Evolutionary conservation across 1,140 invertebrate species (phyloP).

Genomic region (Hylaeus anthracinus): DNA sequence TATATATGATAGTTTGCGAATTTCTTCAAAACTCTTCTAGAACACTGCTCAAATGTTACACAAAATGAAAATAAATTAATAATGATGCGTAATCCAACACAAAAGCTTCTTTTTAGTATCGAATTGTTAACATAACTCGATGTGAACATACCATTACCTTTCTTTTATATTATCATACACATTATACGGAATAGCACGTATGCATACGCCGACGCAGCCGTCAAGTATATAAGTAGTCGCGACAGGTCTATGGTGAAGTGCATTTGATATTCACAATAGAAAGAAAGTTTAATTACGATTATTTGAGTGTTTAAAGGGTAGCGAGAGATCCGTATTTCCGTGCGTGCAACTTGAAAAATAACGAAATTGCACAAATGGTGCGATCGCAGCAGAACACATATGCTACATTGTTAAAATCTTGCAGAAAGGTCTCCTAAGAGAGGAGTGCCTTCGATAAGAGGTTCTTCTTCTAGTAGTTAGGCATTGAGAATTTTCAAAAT

Average conservation of each 20-base stretch:
- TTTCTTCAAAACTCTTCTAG: not conserved
- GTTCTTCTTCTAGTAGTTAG: conserved; percentile 44
- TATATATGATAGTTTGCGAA: conserved; percentile 4
- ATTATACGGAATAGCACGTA: conserved; percentile 23
- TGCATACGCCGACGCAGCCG: not conserved
- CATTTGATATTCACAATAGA: conserved; percentile 2
- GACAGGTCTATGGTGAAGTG: conserved; percentile 32
- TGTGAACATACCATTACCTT: conserved; percentile 14
- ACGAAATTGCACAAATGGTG: conserved; percentile 68
- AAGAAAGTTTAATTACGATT: not conserved
- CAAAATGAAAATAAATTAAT: conserved; percentile 18
- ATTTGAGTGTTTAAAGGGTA: not conserved
- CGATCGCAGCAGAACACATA: conserved; percentile 55
- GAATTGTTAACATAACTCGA: not conserved
- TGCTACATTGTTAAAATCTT: conserved; percentile 68
- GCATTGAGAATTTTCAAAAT: conserved; percentile 63
- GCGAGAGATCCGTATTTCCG: not conserved
- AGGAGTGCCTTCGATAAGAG: conserved; percentile 68
- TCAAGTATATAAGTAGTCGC: conserved; percentile 37
- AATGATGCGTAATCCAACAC: not conserved
- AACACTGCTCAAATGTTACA: not conserved
- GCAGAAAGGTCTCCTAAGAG: conserved; percentile 73
- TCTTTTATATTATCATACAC: not conserved
- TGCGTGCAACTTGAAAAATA: conserved; percentile 4
- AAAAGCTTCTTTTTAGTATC: not conserved